Evolutionary conservation across 1,140 invertebrate genomes (phyloP), one percentile per base, ranked within the genome.

Genomic region (Drosophila azteca): DNA sequence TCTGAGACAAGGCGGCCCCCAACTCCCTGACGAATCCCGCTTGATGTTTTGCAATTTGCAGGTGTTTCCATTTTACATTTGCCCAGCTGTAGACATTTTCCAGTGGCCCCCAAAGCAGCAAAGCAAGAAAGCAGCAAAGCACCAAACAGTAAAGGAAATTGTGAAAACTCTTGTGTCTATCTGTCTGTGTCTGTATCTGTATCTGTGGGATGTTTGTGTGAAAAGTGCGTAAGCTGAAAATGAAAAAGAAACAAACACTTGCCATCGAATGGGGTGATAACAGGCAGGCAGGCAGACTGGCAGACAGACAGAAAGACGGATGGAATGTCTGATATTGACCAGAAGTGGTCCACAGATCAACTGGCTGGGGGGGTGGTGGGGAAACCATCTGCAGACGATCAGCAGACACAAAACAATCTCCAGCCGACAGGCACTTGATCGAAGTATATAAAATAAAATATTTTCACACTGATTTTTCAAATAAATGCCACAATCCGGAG

Each of bases 371-470:
- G 29, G 31, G 31, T 13, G 13, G 26, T 20, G 17, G 17, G 17
- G 17, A 20, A 39, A 35, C 29, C 15, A 17, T 48, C 35, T 45
- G 53, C 68, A 51, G 68, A 57, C 20, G 43, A 52, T 49, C 24
- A 41, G 26, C 67, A 39, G 58, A 50, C 58, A 13, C 35, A 39
- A 39, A 39, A 13, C 1, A 13, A 39, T 11, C 35, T 20, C 24
- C 26, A 68, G 17, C 43, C 48, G 49, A 69, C 50, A 58, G n/a
- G n/a, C 60, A 59, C 45, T 45, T 84, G 80, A 79, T 68, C 79
- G 79, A 72, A 87, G 70, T 83, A 87, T 87, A 87, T 87, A 73
- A 87, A 88, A 83, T 88, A 63, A 88, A 87, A 87, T 88, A 87
- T 87, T 87, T 87, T 75, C 82, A 83, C 82, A 87, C 61, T 75